Evolutionary conservation across 2,113 vertebrate genomes (phyloP).

Genomic region (Petaurus breviceps): DNA sequence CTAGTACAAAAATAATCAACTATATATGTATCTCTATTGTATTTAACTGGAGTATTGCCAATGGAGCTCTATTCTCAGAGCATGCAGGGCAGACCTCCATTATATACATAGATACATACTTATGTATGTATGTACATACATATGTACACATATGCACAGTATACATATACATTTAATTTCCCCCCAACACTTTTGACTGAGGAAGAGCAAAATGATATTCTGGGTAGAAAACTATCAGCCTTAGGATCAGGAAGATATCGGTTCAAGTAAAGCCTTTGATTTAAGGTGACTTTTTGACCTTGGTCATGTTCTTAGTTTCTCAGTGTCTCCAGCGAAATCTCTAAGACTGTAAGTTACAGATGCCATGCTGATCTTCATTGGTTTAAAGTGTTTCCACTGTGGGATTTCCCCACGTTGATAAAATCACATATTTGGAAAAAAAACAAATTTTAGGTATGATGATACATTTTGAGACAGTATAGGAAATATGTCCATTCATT

Average conservation of each 20-base stretch:
- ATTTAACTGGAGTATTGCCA: too few species aligned
- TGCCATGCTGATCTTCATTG: background rate
- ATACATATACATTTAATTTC: background rate
- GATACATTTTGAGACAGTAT: background rate
- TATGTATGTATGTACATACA: too few species aligned
- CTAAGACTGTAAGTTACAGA: background rate
- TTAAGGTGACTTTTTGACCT: background rate
- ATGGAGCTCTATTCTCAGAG: too few species aligned
- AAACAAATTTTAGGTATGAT: background rate
- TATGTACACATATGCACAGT: too few species aligned
- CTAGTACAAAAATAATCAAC: too few species aligned
- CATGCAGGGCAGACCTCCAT: too few species aligned
- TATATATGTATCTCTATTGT: too few species aligned
- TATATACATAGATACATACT: too few species aligned
- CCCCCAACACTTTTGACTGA: background rate
- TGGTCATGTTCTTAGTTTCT: background rate
- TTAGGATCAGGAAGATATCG: background rate
- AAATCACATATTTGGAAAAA: background rate
- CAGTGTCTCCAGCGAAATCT: background rate
- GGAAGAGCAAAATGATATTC: background rate
- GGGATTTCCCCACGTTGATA: background rate
- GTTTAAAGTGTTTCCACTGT: background rate
- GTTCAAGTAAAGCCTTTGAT: background rate
- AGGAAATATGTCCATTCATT: background rate
- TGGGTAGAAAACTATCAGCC: background rate